A percentile compares a stretch with the other conserved stretches of the same genome.
Evolutionary conservation across 2,797 vertebrate genomes (phyloP).

Genomic region (Acanthornis magna): DNA sequence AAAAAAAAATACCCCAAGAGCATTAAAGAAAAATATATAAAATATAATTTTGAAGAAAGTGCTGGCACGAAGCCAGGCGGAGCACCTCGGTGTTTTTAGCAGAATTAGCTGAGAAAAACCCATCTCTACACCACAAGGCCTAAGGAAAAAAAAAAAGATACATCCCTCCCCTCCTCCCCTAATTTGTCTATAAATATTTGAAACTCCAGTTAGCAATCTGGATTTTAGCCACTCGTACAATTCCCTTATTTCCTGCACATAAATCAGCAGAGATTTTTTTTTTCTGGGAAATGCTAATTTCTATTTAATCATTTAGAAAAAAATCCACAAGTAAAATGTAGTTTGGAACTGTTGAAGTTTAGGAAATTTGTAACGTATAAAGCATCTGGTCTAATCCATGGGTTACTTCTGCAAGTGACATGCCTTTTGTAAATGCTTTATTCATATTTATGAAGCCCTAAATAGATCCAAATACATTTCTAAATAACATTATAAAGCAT

Average conservation of each 20-base stretch:
- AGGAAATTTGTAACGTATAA: background rate
- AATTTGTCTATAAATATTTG: conserved; percentile 38
- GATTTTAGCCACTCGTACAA: conserved; percentile 7
- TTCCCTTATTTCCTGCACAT: background rate
- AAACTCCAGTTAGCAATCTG: conserved; percentile 28
- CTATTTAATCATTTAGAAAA: background rate
- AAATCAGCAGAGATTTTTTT: background rate
- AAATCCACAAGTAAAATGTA: background rate
- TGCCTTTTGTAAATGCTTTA: conserved; percentile 30
- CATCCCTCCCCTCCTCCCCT: background rate
- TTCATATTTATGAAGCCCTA: conserved; percentile 45
- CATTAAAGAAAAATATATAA: background rate
- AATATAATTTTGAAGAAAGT: background rate
- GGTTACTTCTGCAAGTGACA: background rate
- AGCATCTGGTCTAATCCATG: background rate
- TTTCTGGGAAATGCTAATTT: background rate
- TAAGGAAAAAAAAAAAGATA: background rate
- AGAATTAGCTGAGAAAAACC: background rate
- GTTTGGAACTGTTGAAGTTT: background rate
- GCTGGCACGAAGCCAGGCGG: background rate
- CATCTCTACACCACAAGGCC: background rate
- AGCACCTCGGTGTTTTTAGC: conserved; percentile 1
- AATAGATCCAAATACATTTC: background rate
- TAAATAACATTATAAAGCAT: conserved; percentile 1
- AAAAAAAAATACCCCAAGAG: background rate